Conservation (phyloP, 2,797 vertebrate genomes). For the Rhyacichthys aspro region DNA sequence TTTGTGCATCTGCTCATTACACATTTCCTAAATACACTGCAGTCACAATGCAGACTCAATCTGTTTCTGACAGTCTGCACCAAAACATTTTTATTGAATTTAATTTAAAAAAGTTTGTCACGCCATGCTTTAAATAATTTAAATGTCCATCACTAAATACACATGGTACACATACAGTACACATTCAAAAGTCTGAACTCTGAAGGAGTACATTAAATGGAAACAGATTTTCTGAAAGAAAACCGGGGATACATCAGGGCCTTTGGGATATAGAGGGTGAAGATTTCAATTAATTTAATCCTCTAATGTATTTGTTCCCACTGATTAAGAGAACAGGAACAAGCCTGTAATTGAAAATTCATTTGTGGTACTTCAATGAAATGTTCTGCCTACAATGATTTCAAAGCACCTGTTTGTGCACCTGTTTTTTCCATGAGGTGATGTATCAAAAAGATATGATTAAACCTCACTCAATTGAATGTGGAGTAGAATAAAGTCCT, state of each 20-base stretch:
- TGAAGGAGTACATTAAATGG: background rate
- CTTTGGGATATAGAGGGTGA: background rate
- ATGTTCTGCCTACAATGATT: constrained; percentile 14
- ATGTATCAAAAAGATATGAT: background rate
- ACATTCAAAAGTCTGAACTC: no score
- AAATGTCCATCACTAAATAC: no score
- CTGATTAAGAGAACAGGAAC: constrained; percentile 2
- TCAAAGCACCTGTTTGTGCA: constrained; percentile 17
- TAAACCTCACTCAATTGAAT: background rate
- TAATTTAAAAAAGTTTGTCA: no score
- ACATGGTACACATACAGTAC: no score
- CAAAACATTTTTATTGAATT: no score
- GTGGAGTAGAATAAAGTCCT: no score
- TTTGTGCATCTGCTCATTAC: no score
- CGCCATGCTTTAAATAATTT: no score
- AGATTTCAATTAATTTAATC: constrained; percentile 4
- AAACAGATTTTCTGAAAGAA: background rate
- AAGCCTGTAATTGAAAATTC: constrained; percentile 10
- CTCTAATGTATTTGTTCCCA: background rate
- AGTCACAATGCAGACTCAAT: no score
- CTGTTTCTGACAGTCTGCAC: no score
- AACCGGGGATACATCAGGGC: background rate
- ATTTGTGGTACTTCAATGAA: constrained; percentile 10
- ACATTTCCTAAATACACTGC: no score
- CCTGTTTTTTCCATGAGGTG: constrained; percentile 13